phyloP scores from a whole-genome alignment of 2,113 vertebrate species.

The Myrmecophaga tridactyla region DNA sequence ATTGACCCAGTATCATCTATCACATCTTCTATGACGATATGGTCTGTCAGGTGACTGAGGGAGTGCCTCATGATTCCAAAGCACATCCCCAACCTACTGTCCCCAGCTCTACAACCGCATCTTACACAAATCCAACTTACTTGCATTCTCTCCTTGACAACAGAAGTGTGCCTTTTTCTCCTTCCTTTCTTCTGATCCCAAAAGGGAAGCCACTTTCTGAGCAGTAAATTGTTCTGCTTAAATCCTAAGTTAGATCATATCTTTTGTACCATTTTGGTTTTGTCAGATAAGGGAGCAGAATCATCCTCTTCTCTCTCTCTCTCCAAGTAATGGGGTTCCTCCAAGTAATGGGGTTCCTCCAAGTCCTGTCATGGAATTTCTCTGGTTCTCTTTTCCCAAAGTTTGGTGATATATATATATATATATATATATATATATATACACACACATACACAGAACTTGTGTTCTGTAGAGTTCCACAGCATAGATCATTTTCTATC shows the following conservation, averaged over 20 bases:
- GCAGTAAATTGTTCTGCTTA: background rate
- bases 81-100: background rate
- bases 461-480: background rate
- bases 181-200: background rate
- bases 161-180: background rate
- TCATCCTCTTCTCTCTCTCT: background rate
- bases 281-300: background rate
- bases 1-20: background rate
- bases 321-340: background rate
- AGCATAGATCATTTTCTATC: background rate
- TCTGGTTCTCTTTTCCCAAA: background rate
- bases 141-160: background rate
- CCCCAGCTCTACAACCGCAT: background rate
- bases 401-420: background rate
- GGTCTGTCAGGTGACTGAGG: background rate
- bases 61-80: background rate
- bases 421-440: too few species aligned
- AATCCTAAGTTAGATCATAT: background rate
- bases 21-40: background rate
- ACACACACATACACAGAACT: too few species aligned
- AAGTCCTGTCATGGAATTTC: background rate
- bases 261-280: background rate
- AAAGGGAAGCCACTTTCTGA: background rate
- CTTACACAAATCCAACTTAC: background rate
- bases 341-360: background rate